These are phyloP conservation scores for Drosophila melanocephala DNA, from an alignment of 2,888 invertebrate species.

Conservation along the genomic window DNA sequence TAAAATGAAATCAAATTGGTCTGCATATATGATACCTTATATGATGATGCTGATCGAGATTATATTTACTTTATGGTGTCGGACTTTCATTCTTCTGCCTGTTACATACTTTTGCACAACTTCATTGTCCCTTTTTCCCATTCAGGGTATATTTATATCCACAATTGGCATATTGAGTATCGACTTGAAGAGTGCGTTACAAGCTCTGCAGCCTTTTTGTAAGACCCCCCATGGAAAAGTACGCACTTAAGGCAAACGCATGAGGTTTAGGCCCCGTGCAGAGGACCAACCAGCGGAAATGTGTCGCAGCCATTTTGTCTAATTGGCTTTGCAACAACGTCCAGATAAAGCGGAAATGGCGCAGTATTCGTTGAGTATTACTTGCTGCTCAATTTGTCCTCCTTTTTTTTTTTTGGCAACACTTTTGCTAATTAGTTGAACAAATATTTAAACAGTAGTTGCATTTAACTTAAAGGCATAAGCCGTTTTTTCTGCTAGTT, in stretches of 20 bases:
- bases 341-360: slow-evolving; percentile 77
- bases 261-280: slow-evolving; percentile 28
- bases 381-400: slow-evolving; percentile 25
- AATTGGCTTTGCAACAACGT: slow-evolving; percentile 72
- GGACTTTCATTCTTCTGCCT: background rate
- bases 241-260: slow-evolving; percentile 40
- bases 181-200: slow-evolving; percentile 14
- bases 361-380: slow-evolving; percentile 59
- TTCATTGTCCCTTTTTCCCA: background rate
- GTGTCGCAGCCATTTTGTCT: slow-evolving; percentile 80
- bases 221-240: slow-evolving; percentile 6
- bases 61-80: background rate
- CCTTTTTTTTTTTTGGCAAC: slow-evolving; percentile 57
- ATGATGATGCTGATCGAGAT: background rate
- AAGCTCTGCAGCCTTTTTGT: slow-evolving; percentile 15
- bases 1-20: background rate
- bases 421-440: slow-evolving; percentile 73
- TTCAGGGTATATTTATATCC: background rate
- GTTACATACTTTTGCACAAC: background rate
- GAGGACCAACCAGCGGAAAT: slow-evolving; percentile 72
- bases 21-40: too few relatives aligned
- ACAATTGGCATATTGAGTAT: background rate
- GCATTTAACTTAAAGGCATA: slow-evolving; percentile 61
- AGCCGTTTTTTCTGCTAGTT: slow-evolving; percentile 28
- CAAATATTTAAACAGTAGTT: slow-evolving; percentile 66